phyloP scores from a whole-genome alignment of 2,888 invertebrate genomes.

The Eupithecia pulchellata region DNA sequence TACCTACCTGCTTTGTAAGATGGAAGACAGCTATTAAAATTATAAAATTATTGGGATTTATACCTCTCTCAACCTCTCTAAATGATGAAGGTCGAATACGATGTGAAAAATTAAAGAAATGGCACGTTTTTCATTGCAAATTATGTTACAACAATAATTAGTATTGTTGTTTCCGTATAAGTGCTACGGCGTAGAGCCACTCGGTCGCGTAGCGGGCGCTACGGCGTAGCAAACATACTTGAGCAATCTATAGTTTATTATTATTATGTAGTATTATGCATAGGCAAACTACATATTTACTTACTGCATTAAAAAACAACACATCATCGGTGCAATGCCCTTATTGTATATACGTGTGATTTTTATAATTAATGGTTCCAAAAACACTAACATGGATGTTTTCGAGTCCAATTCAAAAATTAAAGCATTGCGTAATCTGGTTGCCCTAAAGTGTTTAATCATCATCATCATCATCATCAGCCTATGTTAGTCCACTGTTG shows the following conservation, averaged over 20 bases:
- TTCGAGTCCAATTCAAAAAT: no score
- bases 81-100: neutral
- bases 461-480: no score
- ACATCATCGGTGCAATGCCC: no score
- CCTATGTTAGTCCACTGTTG: no score
- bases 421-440: no score
- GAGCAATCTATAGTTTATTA: neutral
- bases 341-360: no score
- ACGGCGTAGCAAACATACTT: neutral
- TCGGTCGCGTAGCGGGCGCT: neutral
- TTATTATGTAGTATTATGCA: neutral
- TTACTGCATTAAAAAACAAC: no score
- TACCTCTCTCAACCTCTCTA: neutral
- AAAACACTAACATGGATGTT: no score
- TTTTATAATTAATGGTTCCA: no score
- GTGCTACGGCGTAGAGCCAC: neutral
- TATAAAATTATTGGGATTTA: conserved; percentile 1
- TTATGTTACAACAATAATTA: neutral
- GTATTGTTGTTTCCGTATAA: neutral
- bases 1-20: conserved; percentile 15
- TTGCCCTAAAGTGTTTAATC: no score
- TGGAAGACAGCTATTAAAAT: conserved; percentile 8
- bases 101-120: no score
- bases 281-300: no score
- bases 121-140: neutral